Evolutionary conservation across 2,113 vertebrate genomes (phyloP).

Genomic region (Archocentrus centrarchus): DNA sequence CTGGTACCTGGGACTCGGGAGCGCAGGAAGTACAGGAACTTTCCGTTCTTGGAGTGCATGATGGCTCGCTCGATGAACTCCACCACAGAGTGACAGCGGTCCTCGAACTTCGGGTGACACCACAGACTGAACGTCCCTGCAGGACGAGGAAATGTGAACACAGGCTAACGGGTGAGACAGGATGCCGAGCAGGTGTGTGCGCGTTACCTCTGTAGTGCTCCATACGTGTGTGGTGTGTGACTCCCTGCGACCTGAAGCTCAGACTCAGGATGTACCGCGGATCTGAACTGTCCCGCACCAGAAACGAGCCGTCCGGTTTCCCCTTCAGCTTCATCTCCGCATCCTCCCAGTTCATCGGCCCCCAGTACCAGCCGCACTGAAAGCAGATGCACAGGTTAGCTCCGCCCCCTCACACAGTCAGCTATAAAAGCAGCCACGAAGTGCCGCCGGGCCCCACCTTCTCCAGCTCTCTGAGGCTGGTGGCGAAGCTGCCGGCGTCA

Average conservation of each 20-base stretch:
- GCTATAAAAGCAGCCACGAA: not conserved
- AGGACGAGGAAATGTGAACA: not conserved
- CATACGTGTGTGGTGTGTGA: slow-evolving; percentile 81
- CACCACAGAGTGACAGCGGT: slow-evolving; percentile 93
- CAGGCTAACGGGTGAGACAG: not conserved
- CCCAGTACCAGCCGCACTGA: slow-evolving; percentile 95
- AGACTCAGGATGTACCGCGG: slow-evolving; percentile 97
- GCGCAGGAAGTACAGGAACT: slow-evolving; percentile 94
- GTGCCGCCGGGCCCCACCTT: slow-evolving; percentile 79
- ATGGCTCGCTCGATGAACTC: slow-evolving; percentile 94
- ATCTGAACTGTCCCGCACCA: slow-evolving; percentile 97
- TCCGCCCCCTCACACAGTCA: not conserved
- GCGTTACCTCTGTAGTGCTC: slow-evolving; percentile 77
- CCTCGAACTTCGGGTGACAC: slow-evolving; percentile 96
- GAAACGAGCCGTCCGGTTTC: slow-evolving; percentile 93
- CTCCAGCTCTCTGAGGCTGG: slow-evolving; percentile 91
- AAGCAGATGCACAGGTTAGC: slow-evolving; percentile 19
- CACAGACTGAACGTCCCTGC: slow-evolving; percentile 93
- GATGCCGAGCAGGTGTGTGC: slow-evolving; percentile 1
- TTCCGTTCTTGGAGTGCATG: slow-evolving; percentile 95
- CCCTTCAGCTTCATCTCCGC: slow-evolving; percentile 97
- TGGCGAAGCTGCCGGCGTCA: slow-evolving; percentile 89
- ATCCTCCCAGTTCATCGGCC: slow-evolving; percentile 90
- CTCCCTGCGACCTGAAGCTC: slow-evolving; percentile 95
- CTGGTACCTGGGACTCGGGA: slow-evolving; percentile 90